A percentile compares a stretch with the other conserved stretches of the same genome.
phyloP scores from a whole-genome alignment of 2,888 invertebrate species.

The Zygogramma bicolorata region DNA sequence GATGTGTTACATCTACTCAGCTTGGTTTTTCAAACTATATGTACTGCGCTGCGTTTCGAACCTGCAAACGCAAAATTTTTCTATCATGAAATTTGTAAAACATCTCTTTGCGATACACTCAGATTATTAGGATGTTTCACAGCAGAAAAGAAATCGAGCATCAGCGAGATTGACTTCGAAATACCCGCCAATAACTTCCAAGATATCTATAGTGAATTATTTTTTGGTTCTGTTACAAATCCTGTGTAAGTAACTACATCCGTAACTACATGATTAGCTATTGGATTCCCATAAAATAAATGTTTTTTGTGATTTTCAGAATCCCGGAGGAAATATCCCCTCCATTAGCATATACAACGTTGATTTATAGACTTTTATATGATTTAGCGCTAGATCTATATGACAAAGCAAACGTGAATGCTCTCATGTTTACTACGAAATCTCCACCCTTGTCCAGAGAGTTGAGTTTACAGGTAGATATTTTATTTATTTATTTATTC shows the following conservation, averaged over 20 bases:
- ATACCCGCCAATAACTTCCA: constrained; percentile 57
- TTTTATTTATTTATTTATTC: too few relatives aligned
- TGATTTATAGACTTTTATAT: constrained; percentile 89
- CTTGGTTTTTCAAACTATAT: constrained; percentile 93
- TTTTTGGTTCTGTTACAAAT: constrained; percentile 81
- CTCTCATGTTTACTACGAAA: constrained; percentile 75
- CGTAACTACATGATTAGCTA: too few relatives aligned
- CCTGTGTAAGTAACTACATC: constrained; percentile 75
- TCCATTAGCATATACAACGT: constrained; percentile 84
- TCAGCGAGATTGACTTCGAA: constrained; percentile 58
- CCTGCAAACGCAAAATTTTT: constrained; percentile 99
- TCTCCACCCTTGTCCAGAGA: constrained; percentile 75
- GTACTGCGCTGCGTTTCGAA: constrained; percentile 98
- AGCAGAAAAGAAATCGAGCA: constrained; percentile 56
- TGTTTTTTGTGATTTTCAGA: constrained; percentile 62
- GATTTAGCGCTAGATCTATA: constrained; percentile 96
- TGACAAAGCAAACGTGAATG: constrained; percentile 84
- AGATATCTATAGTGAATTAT: constrained; percentile 77
- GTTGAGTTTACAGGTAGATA: constrained; percentile 71
- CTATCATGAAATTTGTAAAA: constrained; percentile 95
- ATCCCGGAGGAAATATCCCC: constrained; percentile 82
- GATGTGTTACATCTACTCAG: constrained; percentile 85
- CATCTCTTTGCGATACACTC: constrained; percentile 93
- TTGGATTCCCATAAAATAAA: constrained; percentile 9
- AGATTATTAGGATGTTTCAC: constrained; percentile 91